phyloP scores from a whole-genome alignment of 1,140 invertebrate genomes.

The Brachystomella parvula region DNA sequence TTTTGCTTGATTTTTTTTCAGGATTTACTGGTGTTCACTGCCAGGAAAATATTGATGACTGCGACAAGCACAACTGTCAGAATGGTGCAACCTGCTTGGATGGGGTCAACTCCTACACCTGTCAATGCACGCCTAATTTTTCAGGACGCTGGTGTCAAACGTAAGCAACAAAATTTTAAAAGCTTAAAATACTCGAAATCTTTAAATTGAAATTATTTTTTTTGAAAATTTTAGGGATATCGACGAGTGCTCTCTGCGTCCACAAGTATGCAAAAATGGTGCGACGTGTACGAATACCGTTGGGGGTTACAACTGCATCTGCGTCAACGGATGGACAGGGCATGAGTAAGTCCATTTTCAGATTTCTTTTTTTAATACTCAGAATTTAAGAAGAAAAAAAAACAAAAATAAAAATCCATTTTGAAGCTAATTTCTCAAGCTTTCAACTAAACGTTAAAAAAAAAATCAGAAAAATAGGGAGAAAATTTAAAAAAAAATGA shows the following conservation, averaged over 20 bases:
- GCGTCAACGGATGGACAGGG: slow-evolving; percentile 90
- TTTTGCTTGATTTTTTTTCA: slow-evolving; percentile 51
- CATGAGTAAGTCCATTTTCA: slow-evolving; percentile 50
- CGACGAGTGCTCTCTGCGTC: slow-evolving; percentile 49
- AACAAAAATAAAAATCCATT: too few species aligned
- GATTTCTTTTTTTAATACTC: neutral
- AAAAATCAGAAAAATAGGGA: too few species aligned
- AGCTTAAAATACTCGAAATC: too few species aligned
- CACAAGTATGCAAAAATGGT: slow-evolving; percentile 83
- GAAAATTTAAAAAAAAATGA: neutral
- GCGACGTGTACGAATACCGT: slow-evolving; percentile 86
- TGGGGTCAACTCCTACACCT: slow-evolving; percentile 76
- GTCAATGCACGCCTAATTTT: slow-evolving; percentile 77
- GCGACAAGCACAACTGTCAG: slow-evolving; percentile 76
- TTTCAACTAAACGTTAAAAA: too few species aligned
- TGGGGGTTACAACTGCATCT: slow-evolving; percentile 89
- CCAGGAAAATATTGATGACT: slow-evolving; percentile 85
- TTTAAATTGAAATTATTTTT: too few species aligned
- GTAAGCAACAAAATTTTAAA: too few species aligned
- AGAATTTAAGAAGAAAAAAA: too few species aligned
- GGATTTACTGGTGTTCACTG: slow-evolving; percentile 78
- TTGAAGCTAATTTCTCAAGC: too few species aligned
- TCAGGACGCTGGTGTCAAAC: slow-evolving; percentile 66
- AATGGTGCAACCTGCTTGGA: slow-evolving; percentile 86
- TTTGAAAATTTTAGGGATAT: too few species aligned